Evolutionary conservation across 2,888 invertebrate genomes (phyloP).

Genomic region (Cephus spinipes): DNA sequence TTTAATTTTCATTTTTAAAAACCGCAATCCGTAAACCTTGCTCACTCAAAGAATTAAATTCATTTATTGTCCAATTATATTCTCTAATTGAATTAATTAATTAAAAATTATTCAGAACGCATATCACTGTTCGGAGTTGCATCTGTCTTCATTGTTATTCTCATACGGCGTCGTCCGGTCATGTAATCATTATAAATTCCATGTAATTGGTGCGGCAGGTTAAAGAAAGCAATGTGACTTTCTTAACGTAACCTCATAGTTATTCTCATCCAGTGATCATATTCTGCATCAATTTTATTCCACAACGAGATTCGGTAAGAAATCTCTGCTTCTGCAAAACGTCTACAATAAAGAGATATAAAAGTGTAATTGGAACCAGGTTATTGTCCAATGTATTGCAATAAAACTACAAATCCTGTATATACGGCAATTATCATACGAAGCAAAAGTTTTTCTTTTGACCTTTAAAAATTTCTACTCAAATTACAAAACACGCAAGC

Average conservation of each 20-base stretch:
- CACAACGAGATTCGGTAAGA: not conserved
- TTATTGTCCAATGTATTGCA: too few relatives aligned
- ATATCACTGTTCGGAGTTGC: not conserved
- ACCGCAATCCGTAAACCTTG: not conserved
- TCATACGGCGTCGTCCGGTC: not conserved
- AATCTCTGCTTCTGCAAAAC: not conserved
- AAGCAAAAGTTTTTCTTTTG: too few relatives aligned
- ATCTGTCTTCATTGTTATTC: not conserved
- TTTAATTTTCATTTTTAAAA: not conserved
- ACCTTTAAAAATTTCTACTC: too few relatives aligned
- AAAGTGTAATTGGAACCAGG: not conserved
- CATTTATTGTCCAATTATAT: not conserved
- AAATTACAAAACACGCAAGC: not conserved
- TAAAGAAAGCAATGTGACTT: constrained; percentile 2
- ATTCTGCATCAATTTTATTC: not conserved
- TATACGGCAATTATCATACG: too few relatives aligned
- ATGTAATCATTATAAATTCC: constrained; percentile 6
- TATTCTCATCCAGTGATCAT: not conserved
- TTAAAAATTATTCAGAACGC: not conserved
- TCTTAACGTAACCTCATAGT: not conserved
- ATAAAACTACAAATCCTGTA: too few relatives aligned
- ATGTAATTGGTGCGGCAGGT: not conserved
- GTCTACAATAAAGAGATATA: not conserved
- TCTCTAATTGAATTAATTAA: not conserved
- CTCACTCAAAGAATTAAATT: not conserved